Evolutionary conservation across 2,888 invertebrate species (phyloP).

Genomic region (Leucoma salicis): DNA sequence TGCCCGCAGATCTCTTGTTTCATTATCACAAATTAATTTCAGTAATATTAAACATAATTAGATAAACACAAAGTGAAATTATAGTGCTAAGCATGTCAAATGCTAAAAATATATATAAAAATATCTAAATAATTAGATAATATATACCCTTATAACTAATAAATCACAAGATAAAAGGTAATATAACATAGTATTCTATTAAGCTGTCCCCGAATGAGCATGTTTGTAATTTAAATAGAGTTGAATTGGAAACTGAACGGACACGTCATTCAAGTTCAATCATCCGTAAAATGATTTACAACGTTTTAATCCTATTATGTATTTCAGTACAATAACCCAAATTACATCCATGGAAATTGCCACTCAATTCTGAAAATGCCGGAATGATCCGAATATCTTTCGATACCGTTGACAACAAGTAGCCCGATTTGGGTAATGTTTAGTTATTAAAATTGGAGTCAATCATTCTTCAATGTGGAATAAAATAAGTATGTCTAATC

Average conservation of each 20-base stretch:
- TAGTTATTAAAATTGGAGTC: no score
- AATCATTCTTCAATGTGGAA: no score
- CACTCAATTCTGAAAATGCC: conserved; percentile 14
- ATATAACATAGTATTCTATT: conserved; percentile 38
- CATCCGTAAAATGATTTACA: conserved; percentile 42
- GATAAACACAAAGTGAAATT: no score
- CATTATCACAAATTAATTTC: no score
- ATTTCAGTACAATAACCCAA: conserved; percentile 28
- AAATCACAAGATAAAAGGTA: no score
- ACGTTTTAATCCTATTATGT: conserved; percentile 40
- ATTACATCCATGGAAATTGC: conserved; percentile 27
- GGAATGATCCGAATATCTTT: conserved; percentile 10
- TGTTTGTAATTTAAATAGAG: conserved; percentile 40
- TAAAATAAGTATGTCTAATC: no score
- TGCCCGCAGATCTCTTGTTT: no score
- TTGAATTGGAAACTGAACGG: conserved; percentile 39
- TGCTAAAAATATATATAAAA: no score
- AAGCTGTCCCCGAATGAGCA: conserved; percentile 35
- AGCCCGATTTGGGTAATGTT: conserved; percentile 10
- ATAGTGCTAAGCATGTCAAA: no score
- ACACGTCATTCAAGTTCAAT: conserved; percentile 44
- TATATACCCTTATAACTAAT: no score
- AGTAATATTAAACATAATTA: no score
- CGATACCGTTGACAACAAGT: conserved; percentile 3
- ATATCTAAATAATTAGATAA: no score